These are phyloP conservation scores for Lumbricus terrestris DNA, from an alignment of 2,888 invertebrate genomes.

Conservation along the genomic window DNA sequence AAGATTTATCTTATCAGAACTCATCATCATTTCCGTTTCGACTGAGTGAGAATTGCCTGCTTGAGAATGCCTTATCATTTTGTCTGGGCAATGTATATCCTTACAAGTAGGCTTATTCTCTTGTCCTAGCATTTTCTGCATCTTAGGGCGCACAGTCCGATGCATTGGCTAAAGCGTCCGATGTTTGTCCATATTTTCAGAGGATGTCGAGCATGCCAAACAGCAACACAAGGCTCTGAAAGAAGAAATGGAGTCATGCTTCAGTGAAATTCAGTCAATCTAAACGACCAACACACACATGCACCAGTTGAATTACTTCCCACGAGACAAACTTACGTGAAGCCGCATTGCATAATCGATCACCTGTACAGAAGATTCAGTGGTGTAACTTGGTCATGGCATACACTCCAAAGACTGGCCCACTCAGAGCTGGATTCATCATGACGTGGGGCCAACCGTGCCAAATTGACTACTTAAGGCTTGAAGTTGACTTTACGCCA, in stretches of 20 bases:
- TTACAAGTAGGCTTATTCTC: not conserved
- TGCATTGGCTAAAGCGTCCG: not conserved
- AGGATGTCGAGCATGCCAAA: conserved; percentile 18
- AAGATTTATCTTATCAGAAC: not conserved
- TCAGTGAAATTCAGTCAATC: conserved; percentile 25
- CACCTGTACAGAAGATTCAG: too few species aligned
- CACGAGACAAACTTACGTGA: not conserved
- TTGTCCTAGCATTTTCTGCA: not conserved
- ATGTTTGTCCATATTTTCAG: conserved; percentile 18
- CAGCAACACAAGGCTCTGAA: conserved; percentile 17
- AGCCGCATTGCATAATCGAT: not conserved
- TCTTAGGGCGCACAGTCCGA: too few species aligned
- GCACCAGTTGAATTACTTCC: not conserved
- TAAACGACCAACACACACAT: not conserved
- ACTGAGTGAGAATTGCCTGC: not conserved
- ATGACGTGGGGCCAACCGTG: not conserved
- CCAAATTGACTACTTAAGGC: not conserved
- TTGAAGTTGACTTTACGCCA: not conserved
- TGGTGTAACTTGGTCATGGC: not conserved
- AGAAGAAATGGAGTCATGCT: conserved; percentile 27
- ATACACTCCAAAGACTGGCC: not conserved
- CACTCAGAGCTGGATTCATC: not conserved
- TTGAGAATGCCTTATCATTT: not conserved
- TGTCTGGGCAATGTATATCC: not conserved
- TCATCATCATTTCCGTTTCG: not conserved